Conservation (phyloP, 1,140 invertebrate species). For the Cataglyphis hispanica region DNA sequence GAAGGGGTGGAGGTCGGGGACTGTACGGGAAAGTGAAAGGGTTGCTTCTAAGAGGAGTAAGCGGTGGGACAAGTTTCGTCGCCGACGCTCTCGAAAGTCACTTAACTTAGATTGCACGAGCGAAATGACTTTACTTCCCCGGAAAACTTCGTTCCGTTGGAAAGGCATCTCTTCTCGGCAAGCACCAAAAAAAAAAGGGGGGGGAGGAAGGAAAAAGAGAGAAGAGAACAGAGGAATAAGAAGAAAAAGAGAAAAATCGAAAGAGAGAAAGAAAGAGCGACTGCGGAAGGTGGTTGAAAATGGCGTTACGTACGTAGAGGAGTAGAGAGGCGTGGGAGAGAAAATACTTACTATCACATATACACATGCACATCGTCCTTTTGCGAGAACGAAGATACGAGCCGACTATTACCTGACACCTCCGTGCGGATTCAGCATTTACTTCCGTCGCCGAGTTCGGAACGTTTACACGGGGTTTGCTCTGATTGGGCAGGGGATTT, state of each 20-base stretch:
- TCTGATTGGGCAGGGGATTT: slow-evolving; percentile 62
- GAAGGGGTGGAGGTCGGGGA: not conserved
- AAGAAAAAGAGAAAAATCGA: slow-evolving; percentile 16
- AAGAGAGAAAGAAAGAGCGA: slow-evolving; percentile 31
- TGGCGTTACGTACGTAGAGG: slow-evolving; percentile 18
- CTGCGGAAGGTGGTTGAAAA: slow-evolving; percentile 22
- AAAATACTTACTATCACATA: slow-evolving; percentile 9
- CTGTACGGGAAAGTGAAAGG: slow-evolving; percentile 58
- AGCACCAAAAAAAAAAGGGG: slow-evolving; percentile 66
- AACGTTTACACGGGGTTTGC: slow-evolving; percentile 65
- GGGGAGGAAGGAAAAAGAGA: slow-evolving; percentile 17
- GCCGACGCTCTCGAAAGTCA: slow-evolving; percentile 85
- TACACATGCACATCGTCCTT: not conserved
- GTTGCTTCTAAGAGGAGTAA: slow-evolving; percentile 58
- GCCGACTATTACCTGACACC: slow-evolving; percentile 55
- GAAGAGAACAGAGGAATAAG: not conserved
- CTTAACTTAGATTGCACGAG: slow-evolving; percentile 86
- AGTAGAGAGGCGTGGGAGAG: not conserved
- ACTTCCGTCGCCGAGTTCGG: slow-evolving; percentile 59
- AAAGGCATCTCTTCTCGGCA: slow-evolving; percentile 69
- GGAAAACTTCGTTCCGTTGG: slow-evolving; percentile 81
- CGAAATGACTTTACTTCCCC: slow-evolving; percentile 86
- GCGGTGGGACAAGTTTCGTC: slow-evolving; percentile 80
- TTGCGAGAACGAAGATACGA: slow-evolving; percentile 60
- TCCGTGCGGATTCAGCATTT: slow-evolving; percentile 64